These are phyloP conservation scores for Poecile montanus DNA, from an alignment of 2,797 vertebrate species.

Conservation along the genomic window DNA sequence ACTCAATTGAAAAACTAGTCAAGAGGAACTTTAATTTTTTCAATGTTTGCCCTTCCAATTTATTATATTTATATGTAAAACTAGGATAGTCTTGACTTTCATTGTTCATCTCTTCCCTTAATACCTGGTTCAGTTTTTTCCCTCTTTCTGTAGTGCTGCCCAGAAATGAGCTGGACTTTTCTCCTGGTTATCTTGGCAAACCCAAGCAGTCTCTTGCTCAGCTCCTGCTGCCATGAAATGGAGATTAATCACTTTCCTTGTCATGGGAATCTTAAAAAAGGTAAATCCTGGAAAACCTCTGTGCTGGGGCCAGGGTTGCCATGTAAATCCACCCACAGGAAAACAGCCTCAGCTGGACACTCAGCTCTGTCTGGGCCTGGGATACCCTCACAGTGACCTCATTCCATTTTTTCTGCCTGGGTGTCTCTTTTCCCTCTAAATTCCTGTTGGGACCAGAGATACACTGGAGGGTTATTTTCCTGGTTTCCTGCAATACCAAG, in stretches of 20 bases:
- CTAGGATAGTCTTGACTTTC: background rate
- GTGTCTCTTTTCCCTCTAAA: background rate
- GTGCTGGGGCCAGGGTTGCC: background rate
- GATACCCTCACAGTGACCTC: background rate
- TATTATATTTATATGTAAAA: background rate
- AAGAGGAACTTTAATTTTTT: background rate
- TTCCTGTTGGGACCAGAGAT: background rate
- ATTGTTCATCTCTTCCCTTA: background rate
- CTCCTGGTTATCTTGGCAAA: background rate
- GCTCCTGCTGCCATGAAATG: background rate
- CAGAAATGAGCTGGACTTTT: background rate
- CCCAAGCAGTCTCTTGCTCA: background rate
- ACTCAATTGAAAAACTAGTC: background rate
- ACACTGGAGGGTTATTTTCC: background rate
- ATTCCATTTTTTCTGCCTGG: background rate
- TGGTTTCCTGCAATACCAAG: rapidly evolving
- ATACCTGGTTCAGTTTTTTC: background rate
- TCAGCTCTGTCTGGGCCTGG: background rate
- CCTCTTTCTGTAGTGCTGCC: background rate
- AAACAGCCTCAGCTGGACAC: background rate
- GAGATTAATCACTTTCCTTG: background rate
- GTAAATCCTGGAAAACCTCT: background rate
- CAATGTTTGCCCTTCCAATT: background rate
- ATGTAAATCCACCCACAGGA: background rate
- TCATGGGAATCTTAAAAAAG: background rate